Percentiles rank a stretch among this genome's conserved stretches.
Conservation (phyloP, 2,113 vertebrate species). For the Rhadina sibilatrix region DNA sequence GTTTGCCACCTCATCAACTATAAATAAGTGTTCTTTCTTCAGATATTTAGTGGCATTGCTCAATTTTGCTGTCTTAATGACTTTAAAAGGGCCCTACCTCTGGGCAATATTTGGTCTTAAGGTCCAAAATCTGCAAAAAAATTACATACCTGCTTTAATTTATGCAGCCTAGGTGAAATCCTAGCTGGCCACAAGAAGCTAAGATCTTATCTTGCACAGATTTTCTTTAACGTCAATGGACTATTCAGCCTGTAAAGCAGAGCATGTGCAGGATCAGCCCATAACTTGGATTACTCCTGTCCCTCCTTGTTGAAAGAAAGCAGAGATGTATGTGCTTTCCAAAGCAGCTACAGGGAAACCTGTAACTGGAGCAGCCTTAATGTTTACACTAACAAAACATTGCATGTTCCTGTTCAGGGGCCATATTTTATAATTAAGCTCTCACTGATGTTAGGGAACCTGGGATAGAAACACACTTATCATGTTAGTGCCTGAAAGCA, state of each 20-base stretch:
- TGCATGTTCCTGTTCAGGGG: not conserved
- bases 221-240: not conserved
- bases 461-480: not conserved
- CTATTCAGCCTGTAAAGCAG: not conserved
- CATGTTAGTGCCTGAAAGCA: not conserved
- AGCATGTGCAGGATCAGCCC: accelerated
- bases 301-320: not conserved
- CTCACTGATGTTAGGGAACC: not conserved
- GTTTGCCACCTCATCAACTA: not conserved
- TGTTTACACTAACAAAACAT: not conserved
- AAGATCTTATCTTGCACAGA: not conserved
- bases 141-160: not conserved
- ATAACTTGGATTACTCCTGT: not conserved
- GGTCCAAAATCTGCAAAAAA: not conserved
- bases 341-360: not conserved
- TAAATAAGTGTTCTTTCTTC: not conserved
- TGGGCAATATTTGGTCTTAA: not conserved
- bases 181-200: not conserved
- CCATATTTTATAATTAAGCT: constrained; percentile 21
- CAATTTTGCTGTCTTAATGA: not conserved
- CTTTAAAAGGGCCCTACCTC: not conserved
- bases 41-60: not conserved
- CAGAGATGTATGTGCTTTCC: not conserved
- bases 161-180: not conserved
- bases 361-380: not conserved